Conservation (phyloP, 1,140 invertebrate genomes). For the Bombus soroeensis region DNA sequence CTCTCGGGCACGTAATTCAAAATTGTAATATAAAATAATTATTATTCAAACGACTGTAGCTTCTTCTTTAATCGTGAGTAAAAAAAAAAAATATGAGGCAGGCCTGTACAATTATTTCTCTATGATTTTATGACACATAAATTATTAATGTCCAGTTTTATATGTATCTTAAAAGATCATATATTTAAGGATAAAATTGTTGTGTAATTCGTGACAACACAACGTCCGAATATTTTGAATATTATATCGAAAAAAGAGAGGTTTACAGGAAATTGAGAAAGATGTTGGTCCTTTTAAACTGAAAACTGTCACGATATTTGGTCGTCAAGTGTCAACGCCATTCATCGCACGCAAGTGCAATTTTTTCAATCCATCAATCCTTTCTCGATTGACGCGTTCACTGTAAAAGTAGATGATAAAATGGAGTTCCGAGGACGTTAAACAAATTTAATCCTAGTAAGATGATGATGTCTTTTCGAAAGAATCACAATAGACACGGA, state of each 20-base stretch:
- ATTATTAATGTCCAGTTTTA: too few species aligned
- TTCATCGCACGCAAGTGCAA: not conserved
- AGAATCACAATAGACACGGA: not conserved
- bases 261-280: not conserved
- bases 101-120: not conserved
- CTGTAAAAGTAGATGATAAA: not conserved
- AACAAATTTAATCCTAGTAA: not conserved
- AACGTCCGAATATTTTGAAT: not conserved
- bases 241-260: not conserved
- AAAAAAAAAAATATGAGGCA: too few species aligned
- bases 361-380: slow-evolving; percentile 10
- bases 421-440: not conserved
- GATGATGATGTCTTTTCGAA: not conserved
- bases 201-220: not conserved
- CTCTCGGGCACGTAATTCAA: too few species aligned
- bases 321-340: not conserved
- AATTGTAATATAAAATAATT: too few species aligned
- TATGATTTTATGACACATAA: not conserved
- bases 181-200: too few species aligned
- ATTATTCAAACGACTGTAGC: not conserved
- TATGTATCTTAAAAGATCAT: too few species aligned
- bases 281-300: not conserved
- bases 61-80: not conserved
- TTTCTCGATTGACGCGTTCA: not conserved
- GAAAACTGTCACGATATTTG: not conserved